Conservation (phyloP, 2,888 invertebrate species). For the Ceraclea dissimilis region DNA sequence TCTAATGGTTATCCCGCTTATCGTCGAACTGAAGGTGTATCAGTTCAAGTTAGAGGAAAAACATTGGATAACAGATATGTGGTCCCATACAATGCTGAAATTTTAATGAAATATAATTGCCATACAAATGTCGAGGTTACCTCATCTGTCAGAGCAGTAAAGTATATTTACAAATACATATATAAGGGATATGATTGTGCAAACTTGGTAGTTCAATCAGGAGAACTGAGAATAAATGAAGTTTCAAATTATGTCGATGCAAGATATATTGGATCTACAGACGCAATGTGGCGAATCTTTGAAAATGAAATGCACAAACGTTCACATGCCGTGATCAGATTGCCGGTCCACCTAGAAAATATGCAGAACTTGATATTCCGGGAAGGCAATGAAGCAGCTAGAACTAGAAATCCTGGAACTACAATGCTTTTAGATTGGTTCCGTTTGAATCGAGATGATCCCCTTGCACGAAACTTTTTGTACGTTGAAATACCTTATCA, state of each 20-base stretch:
- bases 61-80: background rate
- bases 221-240: background rate
- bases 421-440: background rate
- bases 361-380: background rate
- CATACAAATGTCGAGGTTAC: background rate
- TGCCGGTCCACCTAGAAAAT: background rate
- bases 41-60: background rate
- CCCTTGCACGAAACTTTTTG: background rate
- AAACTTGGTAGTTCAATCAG: background rate
- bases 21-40: background rate
- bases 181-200: background rate
- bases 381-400: background rate
- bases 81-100: background rate
- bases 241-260: background rate
- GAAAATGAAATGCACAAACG: background rate
- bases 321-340: background rate
- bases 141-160: background rate
- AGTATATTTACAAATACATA: conserved; percentile 4
- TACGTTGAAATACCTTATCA: background rate
- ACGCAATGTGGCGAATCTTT: background rate
- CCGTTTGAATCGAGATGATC: background rate
- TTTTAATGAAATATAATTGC: background rate
- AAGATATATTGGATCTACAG: background rate
- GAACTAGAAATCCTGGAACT: background rate
- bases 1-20: conserved; percentile 2